Base-by-base conservation (phyloP, 2,888 invertebrate genomes). In the Caenorhabditis sulstoni region DNA sequence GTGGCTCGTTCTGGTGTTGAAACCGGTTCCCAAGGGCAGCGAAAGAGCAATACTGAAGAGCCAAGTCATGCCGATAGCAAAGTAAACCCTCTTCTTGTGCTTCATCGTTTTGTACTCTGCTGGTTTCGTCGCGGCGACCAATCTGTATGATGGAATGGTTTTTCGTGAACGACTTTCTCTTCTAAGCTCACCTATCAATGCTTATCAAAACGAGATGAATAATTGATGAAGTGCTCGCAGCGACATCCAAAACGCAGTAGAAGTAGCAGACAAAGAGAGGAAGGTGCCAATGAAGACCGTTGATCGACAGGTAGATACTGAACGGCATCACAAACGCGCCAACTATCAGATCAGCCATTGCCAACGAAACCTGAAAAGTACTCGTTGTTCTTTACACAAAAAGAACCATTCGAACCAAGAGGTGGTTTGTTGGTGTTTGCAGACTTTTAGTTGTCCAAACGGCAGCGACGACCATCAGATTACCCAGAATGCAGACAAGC, bases 81-180 rank as follows among this genome's bases (percentile, higher is more conserved):
- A 66, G 73, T 90, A 89, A 14, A 90, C 89, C 47, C 90, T 80
- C 70, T 81, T 81, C 58, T 84, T 81, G 73, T 90, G 90, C 65
- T 87, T 88, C 57, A 82, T 59, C 1, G 90, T 90, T 58, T 90
- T 88, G 84, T 90, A 90, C 53, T 90, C 90, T 29, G 89, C 89
- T 14, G 89, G 89, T 73, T 88, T 90, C 12, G 89, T 89, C 1
- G 89, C 89, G 8, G 89, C 89, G 0, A 89, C 89, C 49, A 89
- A 75, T 74, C 89, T 88, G 68, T 57, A 81, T n/a, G 18, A 14
- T 49, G 9, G 45, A n/a, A 12, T 20, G 9, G 22, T 29, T 49
- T 29, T 45, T 23, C 77, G 53, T 50, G 23, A 14, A 35, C 8
- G 11, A 8, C 16, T 16, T 11, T 22, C 12, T 3, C n/a, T 23